phyloP scores from a whole-genome alignment of 2,888 invertebrate genomes.

The Molorchus minor region DNA sequence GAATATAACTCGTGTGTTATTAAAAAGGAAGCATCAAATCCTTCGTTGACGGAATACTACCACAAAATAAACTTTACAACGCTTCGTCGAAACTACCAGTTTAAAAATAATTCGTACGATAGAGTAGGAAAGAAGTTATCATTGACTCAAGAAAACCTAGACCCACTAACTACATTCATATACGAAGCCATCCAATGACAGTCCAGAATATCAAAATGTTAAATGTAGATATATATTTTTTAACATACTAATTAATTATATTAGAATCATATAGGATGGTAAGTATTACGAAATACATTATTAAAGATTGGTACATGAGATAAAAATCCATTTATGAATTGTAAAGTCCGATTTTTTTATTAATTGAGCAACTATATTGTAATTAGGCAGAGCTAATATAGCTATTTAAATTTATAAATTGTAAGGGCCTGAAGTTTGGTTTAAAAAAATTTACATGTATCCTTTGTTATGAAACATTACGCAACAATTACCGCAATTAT shows the following conservation, averaged over 20 bases:
- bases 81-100: slow-evolving; percentile 33
- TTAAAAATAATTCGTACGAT: slow-evolving; percentile 17
- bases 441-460: no score
- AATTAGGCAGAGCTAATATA: no score
- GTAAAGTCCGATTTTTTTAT: no score
- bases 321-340: no score
- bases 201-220: slow-evolving; percentile 21
- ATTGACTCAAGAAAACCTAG: slow-evolving; percentile 53
- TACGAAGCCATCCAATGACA: slow-evolving; percentile 34
- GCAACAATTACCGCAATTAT: no score
- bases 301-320: no score
- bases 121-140: slow-evolving; percentile 54
- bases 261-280: not conserved
- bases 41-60: slow-evolving; percentile 14
- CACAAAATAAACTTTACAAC: slow-evolving; percentile 38
- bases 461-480: no score
- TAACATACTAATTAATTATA: not conserved
- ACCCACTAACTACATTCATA: slow-evolving; percentile 47
- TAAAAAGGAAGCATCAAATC: slow-evolving; percentile 6
- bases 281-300: no score
- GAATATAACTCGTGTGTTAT: not conserved
- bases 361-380: no score
- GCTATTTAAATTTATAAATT: no score
- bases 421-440: no score
- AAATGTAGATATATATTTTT: not conserved